Conservation (phyloP, 2,797 vertebrate species). For the Babyrousa celebensis region DNA sequence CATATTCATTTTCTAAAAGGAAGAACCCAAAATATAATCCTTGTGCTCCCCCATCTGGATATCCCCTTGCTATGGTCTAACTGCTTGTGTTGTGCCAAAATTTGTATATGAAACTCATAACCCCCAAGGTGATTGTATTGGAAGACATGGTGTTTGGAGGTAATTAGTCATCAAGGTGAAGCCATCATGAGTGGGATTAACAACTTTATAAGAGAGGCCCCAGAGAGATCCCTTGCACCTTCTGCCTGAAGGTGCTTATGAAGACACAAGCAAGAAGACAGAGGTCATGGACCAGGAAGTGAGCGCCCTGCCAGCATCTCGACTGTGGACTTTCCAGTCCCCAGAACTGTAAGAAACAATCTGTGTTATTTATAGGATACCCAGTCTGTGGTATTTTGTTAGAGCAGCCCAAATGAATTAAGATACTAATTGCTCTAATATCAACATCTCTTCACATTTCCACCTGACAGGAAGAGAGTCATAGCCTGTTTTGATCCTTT, state of each 20-base stretch:
- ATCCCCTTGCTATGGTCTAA: not conserved
- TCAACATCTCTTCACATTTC: not conserved
- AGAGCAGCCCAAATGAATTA: not conserved
- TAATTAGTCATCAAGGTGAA: not conserved
- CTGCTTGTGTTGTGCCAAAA: not conserved
- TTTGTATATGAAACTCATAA: not conserved
- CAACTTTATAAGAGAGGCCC: not conserved
- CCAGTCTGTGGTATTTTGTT: not conserved
- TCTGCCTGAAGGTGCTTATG: not conserved
- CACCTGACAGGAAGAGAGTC: not conserved
- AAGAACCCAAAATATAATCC: not conserved
- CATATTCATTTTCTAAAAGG: not conserved
- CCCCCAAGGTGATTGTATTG: not conserved
- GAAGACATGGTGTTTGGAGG: not conserved
- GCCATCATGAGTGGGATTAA: not conserved
- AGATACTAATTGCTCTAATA: not conserved
- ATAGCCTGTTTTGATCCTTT: not conserved
- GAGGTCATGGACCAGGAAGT: not conserved
- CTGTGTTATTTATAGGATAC: not conserved
- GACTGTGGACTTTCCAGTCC: not conserved
- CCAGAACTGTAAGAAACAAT: not conserved
- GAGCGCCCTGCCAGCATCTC: not conserved
- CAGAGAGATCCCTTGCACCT: not conserved
- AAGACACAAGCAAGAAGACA: not conserved
- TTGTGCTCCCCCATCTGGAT: not conserved